Percentiles rank a stretch among this genome's conserved stretches.
phyloP scores from a whole-genome alignment of 2,113 vertebrate species.

The Pipra filicauda region DNA sequence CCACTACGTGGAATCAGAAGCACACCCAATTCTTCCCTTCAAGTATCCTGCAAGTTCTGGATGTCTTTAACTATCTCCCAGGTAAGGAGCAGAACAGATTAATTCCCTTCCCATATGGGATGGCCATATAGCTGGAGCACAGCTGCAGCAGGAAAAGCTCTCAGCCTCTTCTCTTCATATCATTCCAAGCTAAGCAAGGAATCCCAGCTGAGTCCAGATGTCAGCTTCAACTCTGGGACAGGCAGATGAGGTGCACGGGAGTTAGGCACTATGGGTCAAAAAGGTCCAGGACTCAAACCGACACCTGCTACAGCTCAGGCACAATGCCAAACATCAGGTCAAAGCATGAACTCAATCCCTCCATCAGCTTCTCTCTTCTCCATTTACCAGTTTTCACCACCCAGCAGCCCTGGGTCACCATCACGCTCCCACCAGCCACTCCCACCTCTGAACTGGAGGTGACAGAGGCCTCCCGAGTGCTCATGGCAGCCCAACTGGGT shows the following conservation, averaged over 20 bases:
- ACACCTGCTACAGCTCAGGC: background rate
- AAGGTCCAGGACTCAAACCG: background rate
- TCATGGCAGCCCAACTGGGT: background rate
- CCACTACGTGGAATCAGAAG: background rate
- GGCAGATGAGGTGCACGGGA: background rate
- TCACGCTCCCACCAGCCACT: rapidly evolving
- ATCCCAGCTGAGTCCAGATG: background rate
- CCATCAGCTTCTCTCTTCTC: background rate
- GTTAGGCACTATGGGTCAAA: rapidly evolving
- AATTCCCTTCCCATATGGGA: background rate
- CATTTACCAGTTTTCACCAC: background rate
- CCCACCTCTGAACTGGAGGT: rapidly evolving
- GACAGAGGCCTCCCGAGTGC: rapidly evolving
- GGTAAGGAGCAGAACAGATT: background rate
- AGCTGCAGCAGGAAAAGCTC: background rate
- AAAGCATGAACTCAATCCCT: rapidly evolving
- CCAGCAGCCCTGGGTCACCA: background rate
- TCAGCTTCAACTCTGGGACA: background rate
- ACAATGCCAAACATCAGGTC: rapidly evolving
- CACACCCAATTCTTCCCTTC: rapidly evolving
- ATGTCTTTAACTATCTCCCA: background rate
- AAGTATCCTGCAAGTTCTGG: background rate
- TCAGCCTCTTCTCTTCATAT: background rate
- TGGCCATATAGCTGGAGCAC: background rate
- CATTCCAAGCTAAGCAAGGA: background rate